Base-by-base conservation (phyloP, 2,113 vertebrate species). In the Phycodurus eques region DNA sequence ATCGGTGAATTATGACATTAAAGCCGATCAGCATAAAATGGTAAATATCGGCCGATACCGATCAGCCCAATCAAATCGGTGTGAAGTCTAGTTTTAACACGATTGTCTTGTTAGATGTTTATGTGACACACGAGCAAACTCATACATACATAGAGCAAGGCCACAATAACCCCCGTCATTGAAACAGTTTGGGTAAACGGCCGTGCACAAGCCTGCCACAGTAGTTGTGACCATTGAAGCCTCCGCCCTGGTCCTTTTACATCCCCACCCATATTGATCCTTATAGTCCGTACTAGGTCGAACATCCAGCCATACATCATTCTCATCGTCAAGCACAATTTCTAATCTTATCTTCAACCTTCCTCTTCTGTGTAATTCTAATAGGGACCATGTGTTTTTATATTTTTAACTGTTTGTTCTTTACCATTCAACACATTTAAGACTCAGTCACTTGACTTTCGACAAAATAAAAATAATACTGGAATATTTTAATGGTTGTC, bases 191-290 rank as follows among this genome's bases (percentile, higher is more conserved):
- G 44, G 56, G 62, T 78, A 66, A 53, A 68, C 56, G 65, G 70
- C 65, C 61, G 80, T 80, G 70, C 78, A 71, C 72, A 77, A 80
- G 76, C 80, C 46, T 67, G 81, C 42, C 59, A 68, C 53, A 68
- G 57, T 49, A 53, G 22, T 31, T 43, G 43, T 67, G n/a, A 46
- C 3, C 20, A 42, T 47, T 8, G 42, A 79, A 20, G 22, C 43
- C 14, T n/a, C 39, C n/a, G n/a, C 14, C 2, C 54, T 44, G 22
- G 13, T 31, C 47, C 27, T 49, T 67, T 57, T 42, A 14, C 57
- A 27, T 69, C 31, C 20, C 46, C 62, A 70, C n/a, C n/a, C 35
- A 47, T 6, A 46, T 61, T 51, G 31, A 60, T 62, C 5, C 35
- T 57, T 43, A 53, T 35, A 4, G 43, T 67, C 46, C 65, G 20